A percentile compares a stretch with the other conserved stretches of the same genome.
phyloP scores from a whole-genome alignment of 2,888 invertebrate species.

The Caradrina clavipalpis region DNA sequence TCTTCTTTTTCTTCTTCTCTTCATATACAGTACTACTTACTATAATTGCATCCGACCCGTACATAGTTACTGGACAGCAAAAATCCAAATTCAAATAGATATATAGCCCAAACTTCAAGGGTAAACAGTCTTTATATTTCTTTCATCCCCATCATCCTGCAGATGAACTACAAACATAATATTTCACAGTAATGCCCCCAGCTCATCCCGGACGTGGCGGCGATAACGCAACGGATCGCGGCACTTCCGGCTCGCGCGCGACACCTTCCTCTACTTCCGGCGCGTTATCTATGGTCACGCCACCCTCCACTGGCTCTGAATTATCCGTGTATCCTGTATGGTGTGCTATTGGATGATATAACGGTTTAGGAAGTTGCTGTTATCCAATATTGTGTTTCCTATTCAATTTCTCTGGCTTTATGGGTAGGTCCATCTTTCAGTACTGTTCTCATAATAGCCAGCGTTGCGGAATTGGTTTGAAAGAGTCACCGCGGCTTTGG shows the following conservation, averaged over 20 bases:
- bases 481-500: too few relatives aligned
- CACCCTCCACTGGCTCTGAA: slow-evolving; percentile 59
- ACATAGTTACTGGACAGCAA: too few relatives aligned
- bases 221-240: slow-evolving; percentile 74
- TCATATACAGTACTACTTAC: too few relatives aligned
- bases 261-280: slow-evolving; percentile 75
- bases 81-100: too few relatives aligned
- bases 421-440: not conserved
- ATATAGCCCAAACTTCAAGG: slow-evolving; percentile 14
- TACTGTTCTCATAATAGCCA: not conserved
- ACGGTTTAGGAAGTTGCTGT: slow-evolving; percentile 11
- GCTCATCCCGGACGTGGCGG: slow-evolving; percentile 57
- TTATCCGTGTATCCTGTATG: slow-evolving; percentile 57
- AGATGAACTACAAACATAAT: slow-evolving; percentile 48
- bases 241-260: slow-evolving; percentile 70
- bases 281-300: slow-evolving; percentile 68
- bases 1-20: too few relatives aligned
- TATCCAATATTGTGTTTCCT: slow-evolving; percentile 7
- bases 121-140: slow-evolving; percentile 28
- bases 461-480: too few relatives aligned
- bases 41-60: too few relatives aligned
- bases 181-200: slow-evolving; percentile 54
- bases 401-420: not conserved
- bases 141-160: slow-evolving; percentile 15
- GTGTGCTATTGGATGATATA: slow-evolving; percentile 35